Evolutionary conservation across 1,140 invertebrate genomes (phyloP).

Genomic region (Bombus confusus): DNA sequence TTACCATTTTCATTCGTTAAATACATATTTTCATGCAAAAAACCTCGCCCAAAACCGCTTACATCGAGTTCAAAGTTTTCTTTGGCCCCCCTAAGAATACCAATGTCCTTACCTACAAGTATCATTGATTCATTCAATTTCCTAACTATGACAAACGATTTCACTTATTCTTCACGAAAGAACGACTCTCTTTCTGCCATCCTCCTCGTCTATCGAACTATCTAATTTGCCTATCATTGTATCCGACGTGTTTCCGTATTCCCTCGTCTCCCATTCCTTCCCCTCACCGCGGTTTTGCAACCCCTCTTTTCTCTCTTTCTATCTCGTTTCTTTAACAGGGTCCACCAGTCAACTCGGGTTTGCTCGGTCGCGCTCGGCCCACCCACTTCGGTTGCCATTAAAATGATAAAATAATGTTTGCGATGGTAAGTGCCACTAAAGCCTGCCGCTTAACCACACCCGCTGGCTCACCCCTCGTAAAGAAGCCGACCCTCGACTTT

Average conservation of each 20-base stretch:
- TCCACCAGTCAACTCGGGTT: neutral
- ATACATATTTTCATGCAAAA: too few relatives aligned
- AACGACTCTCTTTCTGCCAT: neutral
- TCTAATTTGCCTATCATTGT: constrained; percentile 36
- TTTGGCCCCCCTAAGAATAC: too few relatives aligned
- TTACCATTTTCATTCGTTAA: neutral
- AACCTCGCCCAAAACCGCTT: too few relatives aligned
- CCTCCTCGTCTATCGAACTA: neutral
- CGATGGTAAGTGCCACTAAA: constrained; percentile 79
- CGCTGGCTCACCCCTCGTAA: constrained; percentile 64
- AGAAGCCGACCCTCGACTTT: constrained; percentile 69
- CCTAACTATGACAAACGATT: neutral
- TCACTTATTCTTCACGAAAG: neutral
- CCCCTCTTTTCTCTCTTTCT: neutral
- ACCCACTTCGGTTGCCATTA: constrained; percentile 70
- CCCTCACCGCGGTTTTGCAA: neutral
- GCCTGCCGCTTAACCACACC: constrained; percentile 70
- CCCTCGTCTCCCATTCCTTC: too few relatives aligned
- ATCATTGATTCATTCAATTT: neutral
- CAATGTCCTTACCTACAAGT: neutral
- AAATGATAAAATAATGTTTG: constrained; percentile 82
- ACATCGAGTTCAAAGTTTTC: too few relatives aligned
- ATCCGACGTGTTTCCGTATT: neutral
- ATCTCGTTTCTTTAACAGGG: neutral
- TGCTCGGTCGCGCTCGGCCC: neutral